phyloP scores from a whole-genome alignment of 1,140 invertebrate species.

The Liolophura sinensis region DNA sequence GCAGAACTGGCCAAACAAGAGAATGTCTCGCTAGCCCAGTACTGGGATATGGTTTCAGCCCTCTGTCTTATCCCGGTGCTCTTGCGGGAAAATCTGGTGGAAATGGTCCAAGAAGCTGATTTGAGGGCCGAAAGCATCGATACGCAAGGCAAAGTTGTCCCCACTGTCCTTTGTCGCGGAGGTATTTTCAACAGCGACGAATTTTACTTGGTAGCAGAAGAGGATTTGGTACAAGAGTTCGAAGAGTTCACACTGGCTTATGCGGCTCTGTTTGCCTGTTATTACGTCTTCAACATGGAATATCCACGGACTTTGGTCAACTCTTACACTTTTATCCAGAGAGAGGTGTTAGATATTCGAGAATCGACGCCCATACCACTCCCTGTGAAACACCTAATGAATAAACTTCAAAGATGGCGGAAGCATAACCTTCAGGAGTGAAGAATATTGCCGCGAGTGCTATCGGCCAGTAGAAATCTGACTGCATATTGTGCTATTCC shows the following conservation, averaged over 20 bases:
- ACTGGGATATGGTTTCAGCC: conserved; percentile 54
- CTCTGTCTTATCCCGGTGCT: conserved; percentile 46
- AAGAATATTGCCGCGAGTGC: too few species aligned
- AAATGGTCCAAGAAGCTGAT: conserved; percentile 51
- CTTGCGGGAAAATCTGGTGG: conserved; percentile 47
- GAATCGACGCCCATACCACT: conserved; percentile 41
- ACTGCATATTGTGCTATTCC: too few species aligned
- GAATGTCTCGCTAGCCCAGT: conserved; percentile 44
- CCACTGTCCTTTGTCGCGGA: conserved; percentile 46
- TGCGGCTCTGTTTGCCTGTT: conserved; percentile 47
- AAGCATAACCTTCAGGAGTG: background rate
- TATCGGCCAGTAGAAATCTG: too few species aligned
- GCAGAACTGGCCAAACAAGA: conserved; percentile 46
- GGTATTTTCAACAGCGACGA: conserved; percentile 50
- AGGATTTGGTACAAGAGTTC: conserved; percentile 51
- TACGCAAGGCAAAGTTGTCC: conserved; percentile 48
- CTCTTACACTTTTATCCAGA: conserved; percentile 53
- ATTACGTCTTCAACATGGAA: conserved; percentile 55
- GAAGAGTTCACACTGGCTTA: conserved; percentile 54
- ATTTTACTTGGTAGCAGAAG: conserved; percentile 50
- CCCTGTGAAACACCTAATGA: conserved; percentile 39
- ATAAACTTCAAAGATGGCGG: conserved; percentile 28
- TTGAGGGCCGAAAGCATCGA: conserved; percentile 42
- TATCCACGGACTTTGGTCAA: conserved; percentile 47
- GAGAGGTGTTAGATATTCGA: conserved; percentile 39